Base-by-base conservation (phyloP, 2,113 vertebrate species). In the Leptodactylus fuscus region DNA sequence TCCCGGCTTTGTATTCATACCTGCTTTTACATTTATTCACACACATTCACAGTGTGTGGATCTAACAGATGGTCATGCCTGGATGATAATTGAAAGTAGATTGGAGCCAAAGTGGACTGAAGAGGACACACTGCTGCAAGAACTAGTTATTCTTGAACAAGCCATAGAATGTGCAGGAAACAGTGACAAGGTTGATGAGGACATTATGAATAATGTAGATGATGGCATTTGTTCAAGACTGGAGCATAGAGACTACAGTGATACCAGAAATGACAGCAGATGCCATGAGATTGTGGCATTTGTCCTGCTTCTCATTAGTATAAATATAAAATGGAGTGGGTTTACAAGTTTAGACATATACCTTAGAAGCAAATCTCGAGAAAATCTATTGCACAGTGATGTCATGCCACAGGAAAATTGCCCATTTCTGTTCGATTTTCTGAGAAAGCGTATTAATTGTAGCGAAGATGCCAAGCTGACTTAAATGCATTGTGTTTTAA, bases 101-200 rank as follows among this genome's bases (percentile, higher is more conserved):
- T 70, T 71, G 48, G 83, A 85, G 75, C 83, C 75, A 80, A 85
- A 85, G 83, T 80, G 75, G 76, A 69, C 75, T 70, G 75, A 79
- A 85, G 83, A 79, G 83, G 83, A 79, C 46, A 80, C 48, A 79
- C n/a, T 85, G 76, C 75, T 32, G 83, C 75, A 79, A 79, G 74
- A 85, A 78, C 58, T 79, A 85, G 83, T 85, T 85, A 85, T 79
- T 79, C 70, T 44, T 83, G 44, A 70, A 69, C 60, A 85, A 79
- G 74, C 83, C 65, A 79, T 85, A 74, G 82, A 65, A 79, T 70
- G 83, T 51, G 32, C 58, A 78, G 46, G 60, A 85, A 77, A 79
- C 46, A 51, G 76, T 85, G 83, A 71, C 83, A 85, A 80, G 83
- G 83, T 85, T 80, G 83, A 85, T 85, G 83, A 85, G 83, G 83